Conservation (phyloP, 2,797 vertebrate species). For the Sardinella longiceps region DNA sequence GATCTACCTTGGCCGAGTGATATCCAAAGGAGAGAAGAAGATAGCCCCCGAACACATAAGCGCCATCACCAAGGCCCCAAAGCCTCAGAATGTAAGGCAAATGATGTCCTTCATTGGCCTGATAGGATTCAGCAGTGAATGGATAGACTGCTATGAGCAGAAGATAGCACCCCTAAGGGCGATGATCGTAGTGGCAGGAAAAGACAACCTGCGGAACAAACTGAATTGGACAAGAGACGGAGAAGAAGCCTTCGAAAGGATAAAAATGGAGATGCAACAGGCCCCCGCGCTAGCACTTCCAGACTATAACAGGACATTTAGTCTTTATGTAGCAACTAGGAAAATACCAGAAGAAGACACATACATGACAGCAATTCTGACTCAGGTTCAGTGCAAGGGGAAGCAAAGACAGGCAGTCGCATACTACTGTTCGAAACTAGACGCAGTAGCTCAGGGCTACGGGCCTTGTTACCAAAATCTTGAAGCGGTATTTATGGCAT, state of each 20-base stretch:
- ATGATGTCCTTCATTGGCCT: neutral
- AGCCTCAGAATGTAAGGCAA: neutral
- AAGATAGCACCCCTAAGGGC: slow-evolving; percentile 13
- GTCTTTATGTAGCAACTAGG: neutral
- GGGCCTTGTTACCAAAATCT: no score
- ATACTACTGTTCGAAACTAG: no score
- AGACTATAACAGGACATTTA: no score
- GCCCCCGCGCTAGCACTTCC: no score
- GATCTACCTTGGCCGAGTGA: neutral
- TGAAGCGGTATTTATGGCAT: no score
- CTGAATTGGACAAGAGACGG: slow-evolving; percentile 20
- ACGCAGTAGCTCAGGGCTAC: no score
- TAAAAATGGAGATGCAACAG: no score
- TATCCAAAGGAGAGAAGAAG: neutral
- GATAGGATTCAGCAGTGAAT: neutral
- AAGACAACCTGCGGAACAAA: neutral
- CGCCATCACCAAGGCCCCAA: neutral
- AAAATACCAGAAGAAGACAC: no score
- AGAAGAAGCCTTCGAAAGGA: slow-evolving; percentile 29
- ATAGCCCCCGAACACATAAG: neutral
- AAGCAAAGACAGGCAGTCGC: no score
- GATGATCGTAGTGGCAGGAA: slow-evolving; percentile 14
- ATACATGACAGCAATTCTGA: no score
- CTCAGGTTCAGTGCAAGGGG: no score
- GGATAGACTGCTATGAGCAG: slow-evolving; percentile 22